phyloP scores from a whole-genome alignment of 1,140 invertebrate species.

The Penaeus indicus region DNA sequence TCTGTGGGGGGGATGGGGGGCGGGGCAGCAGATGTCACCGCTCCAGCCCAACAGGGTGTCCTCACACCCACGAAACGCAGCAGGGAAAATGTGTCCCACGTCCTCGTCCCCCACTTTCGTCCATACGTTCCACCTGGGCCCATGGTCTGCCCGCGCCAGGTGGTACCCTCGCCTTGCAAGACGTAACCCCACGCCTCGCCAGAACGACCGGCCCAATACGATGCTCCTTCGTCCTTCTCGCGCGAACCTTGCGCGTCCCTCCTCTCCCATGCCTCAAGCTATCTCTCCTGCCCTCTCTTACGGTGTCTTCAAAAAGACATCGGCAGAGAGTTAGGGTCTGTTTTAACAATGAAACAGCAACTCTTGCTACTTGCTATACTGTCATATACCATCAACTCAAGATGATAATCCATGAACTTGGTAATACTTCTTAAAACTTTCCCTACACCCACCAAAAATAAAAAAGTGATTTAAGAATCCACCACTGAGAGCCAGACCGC shows the following conservation, averaged over 20 bases:
- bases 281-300: conserved; percentile 63
- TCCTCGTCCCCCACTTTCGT: conserved; percentile 49
- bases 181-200: conserved; percentile 49
- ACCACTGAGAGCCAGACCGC: too few relatives aligned
- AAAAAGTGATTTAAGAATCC: too few relatives aligned
- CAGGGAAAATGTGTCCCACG: conserved; percentile 58
- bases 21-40: conserved; percentile 40
- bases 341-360: conserved; percentile 50
- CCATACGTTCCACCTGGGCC: conserved; percentile 32
- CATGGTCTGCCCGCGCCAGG: conserved; percentile 17
- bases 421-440: too few relatives aligned
- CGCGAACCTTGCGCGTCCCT: conserved; percentile 59
- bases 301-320: conserved; percentile 63
- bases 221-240: conserved; percentile 50
- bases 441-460: too few relatives aligned
- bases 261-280: conserved; percentile 57
- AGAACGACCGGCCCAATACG: conserved; percentile 36
- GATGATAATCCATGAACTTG: neutral
- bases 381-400: conserved; percentile 44
- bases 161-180: conserved; percentile 44
- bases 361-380: conserved; percentile 57
- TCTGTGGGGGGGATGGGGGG: conserved; percentile 44
- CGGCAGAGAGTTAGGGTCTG: conserved; percentile 61
- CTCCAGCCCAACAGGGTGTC: conserved; percentile 34
- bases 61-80: conserved; percentile 50